phyloP scores from a whole-genome alignment of 2,888 invertebrate species.

The Megalurothrips usitatus region DNA sequence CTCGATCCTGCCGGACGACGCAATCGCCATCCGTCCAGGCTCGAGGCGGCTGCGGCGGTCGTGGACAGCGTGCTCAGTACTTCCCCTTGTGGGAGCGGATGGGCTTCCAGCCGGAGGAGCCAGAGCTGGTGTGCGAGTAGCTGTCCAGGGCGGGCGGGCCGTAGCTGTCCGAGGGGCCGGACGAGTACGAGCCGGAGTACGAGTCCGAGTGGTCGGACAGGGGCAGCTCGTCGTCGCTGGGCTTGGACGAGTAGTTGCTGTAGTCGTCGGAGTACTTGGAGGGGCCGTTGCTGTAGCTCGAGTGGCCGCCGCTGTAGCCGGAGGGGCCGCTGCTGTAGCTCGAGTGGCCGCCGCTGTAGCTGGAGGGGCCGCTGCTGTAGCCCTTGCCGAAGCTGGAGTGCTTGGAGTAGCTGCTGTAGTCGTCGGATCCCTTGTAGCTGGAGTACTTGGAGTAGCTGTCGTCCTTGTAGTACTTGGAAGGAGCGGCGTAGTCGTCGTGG shows the following conservation, averaged over 20 bases:
- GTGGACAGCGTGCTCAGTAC: not conserved
- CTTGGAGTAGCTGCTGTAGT: conserved; percentile 26
- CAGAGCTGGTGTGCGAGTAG: conserved; percentile 17
- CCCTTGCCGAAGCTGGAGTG: conserved; percentile 29
- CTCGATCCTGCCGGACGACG: no score
- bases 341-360: conserved; percentile 25
- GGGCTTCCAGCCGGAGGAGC: conserved; percentile 12
- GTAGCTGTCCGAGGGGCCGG: conserved; percentile 13
- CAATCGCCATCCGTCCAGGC: no score
- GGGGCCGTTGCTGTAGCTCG: not conserved
- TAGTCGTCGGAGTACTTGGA: conserved; percentile 3
- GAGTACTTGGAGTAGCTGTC: not conserved
- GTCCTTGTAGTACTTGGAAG: conserved; percentile 26
- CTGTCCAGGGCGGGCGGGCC: conserved; percentile 14
- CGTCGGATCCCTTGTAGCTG: conserved; percentile 7
- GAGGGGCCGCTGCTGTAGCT: conserved; percentile 25
- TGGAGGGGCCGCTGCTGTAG: conserved; percentile 28
- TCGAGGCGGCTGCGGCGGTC: not conserved
- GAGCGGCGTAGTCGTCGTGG: conserved; percentile 27
- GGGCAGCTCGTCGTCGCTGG: conserved; percentile 3
- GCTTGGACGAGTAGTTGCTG: conserved; percentile 24
- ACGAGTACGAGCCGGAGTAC: not conserved
- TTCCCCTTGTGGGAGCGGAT: conserved; percentile 18
- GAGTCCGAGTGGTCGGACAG: not conserved
- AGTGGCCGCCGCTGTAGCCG: not conserved